Base-by-base conservation (phyloP, 1,140 invertebrate genomes). In the Temnothorax longispinosus region DNA sequence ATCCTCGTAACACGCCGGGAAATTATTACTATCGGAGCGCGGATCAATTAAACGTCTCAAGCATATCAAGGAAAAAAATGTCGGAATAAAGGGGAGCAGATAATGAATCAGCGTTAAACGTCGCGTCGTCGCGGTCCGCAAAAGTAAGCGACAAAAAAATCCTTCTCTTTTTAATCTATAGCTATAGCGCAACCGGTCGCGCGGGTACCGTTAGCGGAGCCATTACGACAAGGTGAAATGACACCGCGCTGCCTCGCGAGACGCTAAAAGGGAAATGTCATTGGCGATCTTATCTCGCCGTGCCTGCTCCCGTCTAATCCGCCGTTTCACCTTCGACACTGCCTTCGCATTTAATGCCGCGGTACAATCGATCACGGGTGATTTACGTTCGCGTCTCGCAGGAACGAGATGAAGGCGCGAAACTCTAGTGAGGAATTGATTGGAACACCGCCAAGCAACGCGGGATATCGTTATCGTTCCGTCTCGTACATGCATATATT, bases 251-350 rank as follows among this genome's bases (percentile, higher is more conserved):
- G 58, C 62, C 62, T 3, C 38, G 38, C 38, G 38, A 3, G 32
- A 38, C 38, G 62, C 8, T 50, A 69, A 69, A 52, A 74, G 58
- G 69, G 69, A 90, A 90, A 90, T 90, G 86, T 90, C 89, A 90
- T 87, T 65, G 62, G 21, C 67, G 88, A 90, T 90, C 62, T 71
- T 90, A 90, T 90, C 85, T 90, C 87, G 54, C 58, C 47, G 15
- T 11, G 13, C 47, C 47, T 35, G 85, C 50, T 47, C 75, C 35
- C 67, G 82, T 74, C 64, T 58, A 52, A 65, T 77, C 65, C 41
- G 77, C 64, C 44, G 77, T 69, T n/a, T 89, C 88, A 77, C 88
- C 89, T 90, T 90, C 88, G 88, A 89, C 76, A 78, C 69, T 58
- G 27, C 47, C 62, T 64, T 47, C 82, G 64, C 52, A 15, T 64